phyloP scores from a whole-genome alignment of 2,888 invertebrate species.

The Chaetoderma sp. region DNA sequence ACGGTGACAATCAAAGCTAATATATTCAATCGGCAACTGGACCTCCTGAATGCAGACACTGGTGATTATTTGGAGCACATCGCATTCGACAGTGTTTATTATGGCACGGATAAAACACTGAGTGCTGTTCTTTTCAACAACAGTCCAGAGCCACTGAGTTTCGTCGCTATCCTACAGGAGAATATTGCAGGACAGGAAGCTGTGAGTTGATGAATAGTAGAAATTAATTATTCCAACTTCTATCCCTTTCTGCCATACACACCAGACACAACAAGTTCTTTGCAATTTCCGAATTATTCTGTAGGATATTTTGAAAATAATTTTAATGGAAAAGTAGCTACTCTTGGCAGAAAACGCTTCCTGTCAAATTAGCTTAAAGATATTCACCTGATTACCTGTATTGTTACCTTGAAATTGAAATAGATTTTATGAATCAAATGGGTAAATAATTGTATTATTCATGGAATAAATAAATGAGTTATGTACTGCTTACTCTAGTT shows the following conservation, averaged over 20 bases:
- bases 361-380: too few species aligned
- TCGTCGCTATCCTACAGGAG: conserved; percentile 68
- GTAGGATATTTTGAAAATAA: too few species aligned
- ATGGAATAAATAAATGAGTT: too few species aligned
- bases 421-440: too few species aligned
- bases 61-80: conserved; percentile 58
- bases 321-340: not conserved
- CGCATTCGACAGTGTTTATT: conserved; percentile 66
- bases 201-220: conserved; percentile 44
- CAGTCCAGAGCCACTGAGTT: conserved; percentile 66
- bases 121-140: conserved; percentile 66
- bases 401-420: too few species aligned
- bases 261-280: too few species aligned
- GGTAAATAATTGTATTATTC: too few species aligned
- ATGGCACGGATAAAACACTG: conserved; percentile 67
- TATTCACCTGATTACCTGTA: too few species aligned
- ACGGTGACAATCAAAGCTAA: conserved; percentile 53
- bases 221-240: not conserved
- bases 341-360: too few species aligned
- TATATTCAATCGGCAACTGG: conserved; percentile 61
- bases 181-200: conserved; percentile 67
- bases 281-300: too few species aligned
- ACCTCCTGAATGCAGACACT: conserved; percentile 55
- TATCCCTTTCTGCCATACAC: too few species aligned
- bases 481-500: too few species aligned